phyloP scores from a whole-genome alignment of 2,888 invertebrate genomes.

The Apamea sordens region DNA sequence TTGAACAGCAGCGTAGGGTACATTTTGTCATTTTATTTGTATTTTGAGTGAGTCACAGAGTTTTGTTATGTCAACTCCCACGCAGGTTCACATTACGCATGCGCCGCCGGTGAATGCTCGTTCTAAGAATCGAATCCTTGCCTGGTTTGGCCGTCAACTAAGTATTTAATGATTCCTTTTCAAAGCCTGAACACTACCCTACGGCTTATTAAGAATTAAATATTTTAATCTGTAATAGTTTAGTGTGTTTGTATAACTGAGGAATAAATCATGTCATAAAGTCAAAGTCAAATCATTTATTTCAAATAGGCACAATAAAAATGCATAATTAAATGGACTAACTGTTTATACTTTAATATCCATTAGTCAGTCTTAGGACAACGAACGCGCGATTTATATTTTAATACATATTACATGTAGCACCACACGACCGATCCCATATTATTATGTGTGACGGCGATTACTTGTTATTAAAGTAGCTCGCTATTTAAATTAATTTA shows the following conservation, averaged over 20 bases:
- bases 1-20: constrained; percentile 4
- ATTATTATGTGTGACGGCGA: neutral
- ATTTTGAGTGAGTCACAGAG: constrained; percentile 61
- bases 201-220: neutral
- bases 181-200: neutral
- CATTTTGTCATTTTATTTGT: constrained; percentile 37
- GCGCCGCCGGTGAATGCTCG: constrained; percentile 65
- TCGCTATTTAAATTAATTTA: neutral
- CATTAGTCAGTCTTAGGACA: constrained; percentile 23
- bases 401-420: constrained; percentile 2
- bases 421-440: neutral
- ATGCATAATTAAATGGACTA: constrained; percentile 7
- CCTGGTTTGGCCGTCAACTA: constrained; percentile 43
- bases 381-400: constrained; percentile 35
- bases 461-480: neutral
- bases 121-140: constrained; percentile 68
- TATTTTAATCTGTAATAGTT: neutral
- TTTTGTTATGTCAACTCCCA: constrained; percentile 72
- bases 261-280: neutral
- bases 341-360: constrained; percentile 24
- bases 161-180: constrained; percentile 8
- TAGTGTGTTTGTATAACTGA: neutral
- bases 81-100: constrained; percentile 73
- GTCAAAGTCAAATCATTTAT: no score
- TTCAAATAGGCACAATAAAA: no score